These are phyloP conservation scores for Lichenostomus cassidix DNA, from an alignment of 2,113 vertebrate species.

Conservation along the genomic window DNA sequence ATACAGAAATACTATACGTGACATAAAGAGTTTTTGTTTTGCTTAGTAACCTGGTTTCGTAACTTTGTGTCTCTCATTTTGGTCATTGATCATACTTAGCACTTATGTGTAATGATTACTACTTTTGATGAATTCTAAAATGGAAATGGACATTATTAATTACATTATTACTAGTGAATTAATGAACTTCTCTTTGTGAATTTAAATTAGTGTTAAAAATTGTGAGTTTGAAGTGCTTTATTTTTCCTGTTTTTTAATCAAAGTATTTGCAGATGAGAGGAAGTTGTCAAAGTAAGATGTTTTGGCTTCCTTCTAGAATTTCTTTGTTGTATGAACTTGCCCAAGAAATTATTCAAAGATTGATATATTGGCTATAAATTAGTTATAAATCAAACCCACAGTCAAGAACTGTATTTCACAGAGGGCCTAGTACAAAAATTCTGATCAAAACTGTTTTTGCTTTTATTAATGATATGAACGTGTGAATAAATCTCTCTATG, in stretches of 20 bases:
- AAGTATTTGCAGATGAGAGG: neutral
- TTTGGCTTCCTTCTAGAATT: neutral
- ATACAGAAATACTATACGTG: neutral
- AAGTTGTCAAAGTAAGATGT: neutral
- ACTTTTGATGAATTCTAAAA: neutral
- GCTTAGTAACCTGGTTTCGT: neutral
- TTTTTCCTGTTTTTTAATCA: neutral
- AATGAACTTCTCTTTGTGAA: neutral
- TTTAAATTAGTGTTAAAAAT: neutral
- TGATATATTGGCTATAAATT: neutral
- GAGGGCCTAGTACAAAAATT: neutral
- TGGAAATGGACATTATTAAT: neutral
- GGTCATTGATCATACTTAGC: neutral
- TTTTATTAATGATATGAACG: neutral
- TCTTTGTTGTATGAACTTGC: neutral
- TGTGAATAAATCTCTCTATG: neutral
- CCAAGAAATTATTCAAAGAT: neutral
- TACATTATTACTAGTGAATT: neutral
- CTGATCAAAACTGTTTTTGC: neutral
- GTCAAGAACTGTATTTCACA: neutral
- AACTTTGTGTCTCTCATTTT: neutral
- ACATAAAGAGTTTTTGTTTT: neutral
- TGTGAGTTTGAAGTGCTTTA: neutral
- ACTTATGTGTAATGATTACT: rapidly evolving
- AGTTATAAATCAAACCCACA: neutral